Evolutionary conservation across 2,888 invertebrate genomes (phyloP).

Genomic region (Petrophora chlorosata): DNA sequence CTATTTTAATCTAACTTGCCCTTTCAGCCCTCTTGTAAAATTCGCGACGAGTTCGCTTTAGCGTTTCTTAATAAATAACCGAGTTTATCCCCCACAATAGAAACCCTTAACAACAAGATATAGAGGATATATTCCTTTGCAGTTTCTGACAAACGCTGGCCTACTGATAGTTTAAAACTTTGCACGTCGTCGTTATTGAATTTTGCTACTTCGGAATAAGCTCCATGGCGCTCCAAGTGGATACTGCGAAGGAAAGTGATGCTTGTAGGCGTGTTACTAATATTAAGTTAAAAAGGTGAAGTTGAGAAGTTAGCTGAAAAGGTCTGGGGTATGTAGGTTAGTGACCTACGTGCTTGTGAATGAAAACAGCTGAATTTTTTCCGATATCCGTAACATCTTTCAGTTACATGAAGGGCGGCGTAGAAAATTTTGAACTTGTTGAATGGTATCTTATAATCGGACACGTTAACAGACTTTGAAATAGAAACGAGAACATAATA

Average conservation of each 20-base stretch:
- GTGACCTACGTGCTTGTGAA: not conserved
- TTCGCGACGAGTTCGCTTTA: constrained; percentile 56
- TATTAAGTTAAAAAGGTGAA: constrained; percentile 19
- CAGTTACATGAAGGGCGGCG: too few species aligned
- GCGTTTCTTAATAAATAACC: constrained; percentile 67
- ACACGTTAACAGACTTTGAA: too few species aligned
- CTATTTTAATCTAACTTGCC: constrained; percentile 75
- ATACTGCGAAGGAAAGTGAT: constrained; percentile 10
- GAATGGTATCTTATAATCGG: too few species aligned
- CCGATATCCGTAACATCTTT: not conserved
- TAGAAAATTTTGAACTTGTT: too few species aligned
- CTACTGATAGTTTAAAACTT: constrained; percentile 42
- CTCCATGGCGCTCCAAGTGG: constrained; percentile 40
- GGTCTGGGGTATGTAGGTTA: constrained; percentile 6
- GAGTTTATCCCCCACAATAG: constrained; percentile 34
- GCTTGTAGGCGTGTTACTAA: constrained; percentile 16
- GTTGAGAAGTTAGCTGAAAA: constrained; percentile 7
- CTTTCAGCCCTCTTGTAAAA: constrained; percentile 60
- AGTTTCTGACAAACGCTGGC: constrained; percentile 15
- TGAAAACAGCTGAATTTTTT: not conserved
- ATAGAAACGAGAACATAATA: too few species aligned
- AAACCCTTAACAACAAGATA: constrained; percentile 17
- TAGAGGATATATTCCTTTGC: constrained; percentile 33
- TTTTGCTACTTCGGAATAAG: constrained; percentile 56
- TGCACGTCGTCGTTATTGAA: constrained; percentile 59